Conservation (phyloP, 2,797 vertebrate species). For the Cichlasoma orientale region DNA sequence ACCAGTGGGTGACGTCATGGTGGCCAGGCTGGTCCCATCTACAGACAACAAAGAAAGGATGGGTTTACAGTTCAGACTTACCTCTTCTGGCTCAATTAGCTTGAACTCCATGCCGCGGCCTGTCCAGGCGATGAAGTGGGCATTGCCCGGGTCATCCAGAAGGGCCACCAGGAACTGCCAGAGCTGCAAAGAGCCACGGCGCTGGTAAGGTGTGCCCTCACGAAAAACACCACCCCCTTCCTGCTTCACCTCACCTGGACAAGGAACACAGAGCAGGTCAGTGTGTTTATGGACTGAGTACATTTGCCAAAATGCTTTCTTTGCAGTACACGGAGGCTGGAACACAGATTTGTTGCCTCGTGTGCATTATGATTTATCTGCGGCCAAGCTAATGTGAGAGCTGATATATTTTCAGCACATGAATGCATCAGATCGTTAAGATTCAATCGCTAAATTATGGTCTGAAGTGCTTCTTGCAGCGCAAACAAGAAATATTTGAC, state of each 20-base stretch:
- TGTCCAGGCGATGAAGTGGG: constrained; percentile 98
- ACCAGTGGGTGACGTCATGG: background rate
- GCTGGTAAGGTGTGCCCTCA: constrained; percentile 94
- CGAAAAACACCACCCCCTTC: constrained; percentile 84
- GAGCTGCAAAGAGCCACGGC: constrained; percentile 94
- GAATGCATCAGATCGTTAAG: constrained; percentile 11
- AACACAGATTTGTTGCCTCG: background rate
- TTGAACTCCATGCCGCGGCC: constrained; percentile 99
- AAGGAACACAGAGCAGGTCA: background rate
- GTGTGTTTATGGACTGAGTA: background rate
- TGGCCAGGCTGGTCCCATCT: background rate
- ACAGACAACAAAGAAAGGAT: background rate
- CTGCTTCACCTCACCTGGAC: constrained; percentile 91
- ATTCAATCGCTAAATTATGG: constrained; percentile 4
- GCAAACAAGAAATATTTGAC: constrained; percentile 27
- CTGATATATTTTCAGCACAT: constrained; percentile 9
- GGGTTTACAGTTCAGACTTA: constrained; percentile 35
- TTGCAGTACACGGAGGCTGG: background rate
- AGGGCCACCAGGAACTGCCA: constrained; percentile 98
- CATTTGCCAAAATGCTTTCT: background rate
- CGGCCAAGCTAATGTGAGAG: background rate
- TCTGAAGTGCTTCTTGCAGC: constrained; percentile 14
- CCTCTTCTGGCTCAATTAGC: constrained; percentile 98
- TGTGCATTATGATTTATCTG: background rate
- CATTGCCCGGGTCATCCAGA: constrained; percentile 91